A percentile compares a stretch with the other conserved stretches of the same genome.
Conservation (phyloP, 2,888 invertebrate species). For the Chloroclystis v-ata region DNA sequence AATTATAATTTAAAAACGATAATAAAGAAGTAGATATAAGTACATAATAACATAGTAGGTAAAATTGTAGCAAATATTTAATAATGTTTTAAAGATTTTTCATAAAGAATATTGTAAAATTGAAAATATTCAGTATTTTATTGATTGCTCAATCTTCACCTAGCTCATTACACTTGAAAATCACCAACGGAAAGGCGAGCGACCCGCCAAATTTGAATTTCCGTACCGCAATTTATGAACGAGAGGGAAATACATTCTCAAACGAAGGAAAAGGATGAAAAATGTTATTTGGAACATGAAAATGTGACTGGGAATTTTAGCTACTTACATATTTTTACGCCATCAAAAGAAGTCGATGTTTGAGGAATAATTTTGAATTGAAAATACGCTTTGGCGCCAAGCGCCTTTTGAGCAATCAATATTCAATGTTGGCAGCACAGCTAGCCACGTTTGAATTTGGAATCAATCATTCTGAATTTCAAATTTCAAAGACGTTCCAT, state of each 20-base stretch:
- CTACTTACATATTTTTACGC: constrained; percentile 77
- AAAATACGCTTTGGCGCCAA: constrained; percentile 75
- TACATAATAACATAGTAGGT: no score
- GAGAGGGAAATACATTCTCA: constrained; percentile 33
- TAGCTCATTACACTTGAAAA: constrained; percentile 71
- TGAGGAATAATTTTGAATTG: constrained; percentile 76
- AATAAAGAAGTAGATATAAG: no score
- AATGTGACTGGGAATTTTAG: constrained; percentile 69
- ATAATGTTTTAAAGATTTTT: no score
- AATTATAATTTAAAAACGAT: no score
- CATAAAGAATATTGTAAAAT: no score
- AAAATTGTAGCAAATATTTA: no score
- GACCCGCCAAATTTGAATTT: constrained; percentile 73
- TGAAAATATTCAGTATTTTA: constrained; percentile 33
- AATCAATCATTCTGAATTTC: constrained; percentile 63
- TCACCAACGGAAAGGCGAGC: constrained; percentile 71
- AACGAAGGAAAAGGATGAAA: constrained; percentile 37
- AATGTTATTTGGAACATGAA: constrained; percentile 55
- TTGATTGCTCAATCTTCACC: constrained; percentile 73
- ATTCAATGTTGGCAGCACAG: constrained; percentile 72
- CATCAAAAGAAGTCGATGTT: constrained; percentile 72
- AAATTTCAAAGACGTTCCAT: constrained; percentile 48
- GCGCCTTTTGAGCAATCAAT: constrained; percentile 79
- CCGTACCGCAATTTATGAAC: constrained; percentile 59
- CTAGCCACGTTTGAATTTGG: constrained; percentile 58